Percentiles rank a stretch among this genome's conserved stretches.
phyloP scores from a whole-genome alignment of 2,888 invertebrate species.

The Watsonalla binaria region DNA sequence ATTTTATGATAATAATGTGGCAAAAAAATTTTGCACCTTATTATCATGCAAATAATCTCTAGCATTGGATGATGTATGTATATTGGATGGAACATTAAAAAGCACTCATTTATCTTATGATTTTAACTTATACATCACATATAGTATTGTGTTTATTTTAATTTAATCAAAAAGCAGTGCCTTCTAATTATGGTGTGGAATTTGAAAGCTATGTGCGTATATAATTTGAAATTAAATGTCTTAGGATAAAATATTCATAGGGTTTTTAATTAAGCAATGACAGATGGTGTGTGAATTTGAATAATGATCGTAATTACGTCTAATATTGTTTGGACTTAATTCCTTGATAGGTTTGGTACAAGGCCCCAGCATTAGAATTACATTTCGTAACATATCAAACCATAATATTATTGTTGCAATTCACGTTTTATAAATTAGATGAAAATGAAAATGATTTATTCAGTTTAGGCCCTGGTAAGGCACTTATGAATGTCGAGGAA shows the following conservation, averaged over 20 bases:
- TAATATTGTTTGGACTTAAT: neutral
- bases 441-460: too few relatives aligned
- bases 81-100: neutral
- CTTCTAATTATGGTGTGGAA: conserved; percentile 55
- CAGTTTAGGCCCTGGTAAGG: too few relatives aligned
- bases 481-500: too few relatives aligned
- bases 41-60: neutral
- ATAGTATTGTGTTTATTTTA: conserved; percentile 22
- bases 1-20: too few relatives aligned
- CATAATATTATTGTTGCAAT: too few relatives aligned
- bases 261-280: conserved; percentile 12
- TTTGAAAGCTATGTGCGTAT: conserved; percentile 35
- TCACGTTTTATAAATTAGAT: too few relatives aligned
- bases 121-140: conserved; percentile 32
- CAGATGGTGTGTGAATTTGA: neutral
- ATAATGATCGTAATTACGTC: neutral
- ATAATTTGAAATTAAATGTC: conserved; percentile 26
- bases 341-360: neutral
- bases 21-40: neutral
- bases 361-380: neutral
- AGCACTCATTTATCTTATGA: neutral
- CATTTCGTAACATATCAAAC: too few relatives aligned
- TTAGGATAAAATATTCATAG: conserved; percentile 24
- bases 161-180: conserved; percentile 61
- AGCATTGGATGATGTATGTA: neutral